A percentile compares a stretch with the other conserved stretches of the same genome.
These are phyloP conservation scores for Ophion ellenae DNA, from an alignment of 2,888 invertebrate genomes.

Conservation along the genomic window DNA sequence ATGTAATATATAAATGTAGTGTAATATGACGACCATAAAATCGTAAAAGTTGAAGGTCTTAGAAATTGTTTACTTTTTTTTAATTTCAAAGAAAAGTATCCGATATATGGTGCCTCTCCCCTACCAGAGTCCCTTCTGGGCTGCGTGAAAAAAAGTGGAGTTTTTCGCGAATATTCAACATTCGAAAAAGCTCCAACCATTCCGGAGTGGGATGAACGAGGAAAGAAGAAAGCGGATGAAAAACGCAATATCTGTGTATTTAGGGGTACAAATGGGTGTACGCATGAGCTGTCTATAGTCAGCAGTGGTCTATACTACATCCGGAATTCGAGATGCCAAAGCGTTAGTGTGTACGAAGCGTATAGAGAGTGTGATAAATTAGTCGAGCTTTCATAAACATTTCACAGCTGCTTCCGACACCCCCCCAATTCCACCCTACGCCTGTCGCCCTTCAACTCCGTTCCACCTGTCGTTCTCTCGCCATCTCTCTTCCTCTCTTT, in stretches of 20 bases:
- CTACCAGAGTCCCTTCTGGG: no score
- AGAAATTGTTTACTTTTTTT: no score
- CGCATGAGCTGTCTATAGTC: not conserved
- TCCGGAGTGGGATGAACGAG: not conserved
- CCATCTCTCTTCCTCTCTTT: constrained; percentile 50
- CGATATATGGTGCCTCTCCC: no score
- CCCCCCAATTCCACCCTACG: constrained; percentile 66
- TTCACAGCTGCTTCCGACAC: constrained; percentile 82
- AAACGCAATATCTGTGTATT: not conserved
- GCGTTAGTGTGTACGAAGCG: constrained; percentile 59
- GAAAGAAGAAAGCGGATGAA: not conserved
- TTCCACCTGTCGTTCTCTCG: constrained; percentile 44
- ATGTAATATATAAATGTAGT: no score
- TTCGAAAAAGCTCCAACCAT: not conserved
- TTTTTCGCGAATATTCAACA: not conserved
- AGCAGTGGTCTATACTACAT: constrained; percentile 14
- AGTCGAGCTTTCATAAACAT: constrained; percentile 83
- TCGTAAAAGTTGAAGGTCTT: no score
- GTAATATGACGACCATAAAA: no score
- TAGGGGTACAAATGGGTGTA: not conserved
- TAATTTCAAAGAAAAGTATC: no score
- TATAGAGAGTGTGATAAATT: constrained; percentile 79
- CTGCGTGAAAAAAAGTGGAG: not conserved
- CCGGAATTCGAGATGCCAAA: constrained; percentile 14
- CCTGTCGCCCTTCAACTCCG: constrained; percentile 61